Base-by-base conservation (phyloP, 2,888 invertebrate genomes). In the Papilio gigon region DNA sequence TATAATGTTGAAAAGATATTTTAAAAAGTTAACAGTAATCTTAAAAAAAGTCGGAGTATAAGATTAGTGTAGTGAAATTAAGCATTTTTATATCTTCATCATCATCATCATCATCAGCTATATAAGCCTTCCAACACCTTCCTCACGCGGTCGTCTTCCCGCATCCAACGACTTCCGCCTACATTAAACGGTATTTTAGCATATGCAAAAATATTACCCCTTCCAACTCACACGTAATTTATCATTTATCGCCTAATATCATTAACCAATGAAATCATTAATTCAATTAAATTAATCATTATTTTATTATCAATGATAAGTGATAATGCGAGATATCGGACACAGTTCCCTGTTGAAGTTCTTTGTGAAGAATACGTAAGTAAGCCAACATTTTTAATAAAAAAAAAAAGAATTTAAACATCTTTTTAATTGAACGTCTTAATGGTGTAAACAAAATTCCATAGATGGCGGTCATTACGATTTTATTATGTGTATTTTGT, bases 321-420 rank as follows among this genome's bases (percentile, higher is more conserved):
- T 66, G 66, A 73, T 77, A 76, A 79, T 80, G 76, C 75, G 76
- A 70, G 71, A 74, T 50, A 76, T 82, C 70, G 84, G 78, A 60
- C 89, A 89, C 74, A 89, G 89, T 80, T 73, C 84, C 11, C 71
- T 89, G 8, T 68, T 89, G 72, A 89, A 85, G 74, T 86, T 77
- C 75, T 70, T 88, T 25, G 71, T 77, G 60, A 70, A 72, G 42
- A 40, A 71, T 58, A 76, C 65, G 87, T 87, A 71, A 83, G 85
- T 86, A 63, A n/a, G 2, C 6, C n/a, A n/a, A 17, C 17, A 20
- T 44, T 9, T 25, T 50, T 53, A 50, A 40, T 40, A 40, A 4
- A 40, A 11, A 9, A 12, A 47, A 47, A 4, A 5, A 5, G 2
- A 22, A 44, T 17, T 44, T 20, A 12, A 37, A 12, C 12, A 37